These are phyloP conservation scores for Calcarius lapponicus DNA, from an alignment of 2,797 vertebrate genomes.

Conservation along the genomic window DNA sequence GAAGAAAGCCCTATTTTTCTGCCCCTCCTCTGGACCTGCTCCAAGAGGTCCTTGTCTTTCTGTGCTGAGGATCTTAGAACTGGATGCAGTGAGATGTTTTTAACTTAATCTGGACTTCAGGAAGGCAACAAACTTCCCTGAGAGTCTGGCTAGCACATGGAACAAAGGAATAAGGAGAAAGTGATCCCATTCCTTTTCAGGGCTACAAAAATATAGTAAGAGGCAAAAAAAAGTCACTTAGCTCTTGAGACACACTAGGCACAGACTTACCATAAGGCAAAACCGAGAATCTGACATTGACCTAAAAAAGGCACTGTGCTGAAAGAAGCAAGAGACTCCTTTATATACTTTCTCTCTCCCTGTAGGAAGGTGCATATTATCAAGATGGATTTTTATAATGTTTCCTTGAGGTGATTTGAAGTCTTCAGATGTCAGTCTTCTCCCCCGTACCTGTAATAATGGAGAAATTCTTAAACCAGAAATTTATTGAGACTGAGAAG, in stretches of 20 bases:
- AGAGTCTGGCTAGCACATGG: background rate
- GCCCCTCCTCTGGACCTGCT: background rate
- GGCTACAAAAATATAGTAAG: background rate
- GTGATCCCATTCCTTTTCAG: background rate
- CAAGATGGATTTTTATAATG: background rate
- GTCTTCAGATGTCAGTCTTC: background rate
- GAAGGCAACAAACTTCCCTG: background rate
- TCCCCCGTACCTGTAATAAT: background rate
- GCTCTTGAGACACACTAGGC: background rate
- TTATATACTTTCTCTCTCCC: background rate
- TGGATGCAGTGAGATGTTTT: background rate
- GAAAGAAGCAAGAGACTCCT: background rate
- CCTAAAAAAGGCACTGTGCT: background rate
- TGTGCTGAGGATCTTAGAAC: background rate
- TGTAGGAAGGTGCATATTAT: background rate
- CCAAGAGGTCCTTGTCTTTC: background rate
- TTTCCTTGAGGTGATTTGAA: background rate
- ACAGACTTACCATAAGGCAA: background rate
- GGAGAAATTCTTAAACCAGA: background rate
- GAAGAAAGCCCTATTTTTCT: background rate
- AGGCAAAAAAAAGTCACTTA: background rate
- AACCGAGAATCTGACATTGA: background rate
- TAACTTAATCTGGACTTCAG: background rate
- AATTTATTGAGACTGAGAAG: background rate
- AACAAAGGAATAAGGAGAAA: background rate